phyloP scores from a whole-genome alignment of 2,888 invertebrate genomes.

The Cerceris rybyensis region DNA sequence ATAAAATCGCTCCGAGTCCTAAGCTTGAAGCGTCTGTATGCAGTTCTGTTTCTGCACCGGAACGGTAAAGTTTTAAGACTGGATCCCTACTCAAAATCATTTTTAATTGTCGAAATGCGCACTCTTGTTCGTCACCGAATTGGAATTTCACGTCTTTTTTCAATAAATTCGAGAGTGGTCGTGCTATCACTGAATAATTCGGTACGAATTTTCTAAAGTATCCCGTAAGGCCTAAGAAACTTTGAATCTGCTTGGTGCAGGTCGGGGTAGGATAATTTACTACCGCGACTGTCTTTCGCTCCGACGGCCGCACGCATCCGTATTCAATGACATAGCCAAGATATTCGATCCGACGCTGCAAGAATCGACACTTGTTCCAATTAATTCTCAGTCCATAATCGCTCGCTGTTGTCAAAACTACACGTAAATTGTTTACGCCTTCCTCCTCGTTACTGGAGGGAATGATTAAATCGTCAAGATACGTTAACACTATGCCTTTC shows the following conservation, averaged over 20 bases:
- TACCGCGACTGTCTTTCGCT: too few species aligned
- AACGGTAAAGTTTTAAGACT: too few species aligned
- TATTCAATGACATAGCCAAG: too few species aligned
- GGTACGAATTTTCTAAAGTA: slow-evolving; percentile 61
- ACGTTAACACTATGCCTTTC: background rate
- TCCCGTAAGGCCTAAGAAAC: slow-evolving; percentile 54
- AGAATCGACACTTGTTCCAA: slow-evolving; percentile 19
- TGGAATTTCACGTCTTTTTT: slow-evolving; percentile 24
- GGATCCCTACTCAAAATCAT: too few species aligned
- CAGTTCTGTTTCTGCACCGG: slow-evolving; percentile 2
- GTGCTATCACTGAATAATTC: slow-evolving; percentile 58
- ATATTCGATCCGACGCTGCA: slow-evolving; percentile 2
- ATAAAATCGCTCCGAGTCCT: slow-evolving; percentile 57
- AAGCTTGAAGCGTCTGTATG: slow-evolving; percentile 14
- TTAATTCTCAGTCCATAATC: slow-evolving; percentile 9
- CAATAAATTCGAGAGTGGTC: slow-evolving; percentile 65
- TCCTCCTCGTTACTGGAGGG: background rate
- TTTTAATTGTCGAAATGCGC: background rate
- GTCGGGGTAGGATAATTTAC: slow-evolving; percentile 41
- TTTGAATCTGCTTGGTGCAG: background rate
- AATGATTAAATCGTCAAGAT: slow-evolving; percentile 23
- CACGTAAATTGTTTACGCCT: background rate
- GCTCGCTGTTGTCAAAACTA: background rate
- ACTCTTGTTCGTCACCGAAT: background rate
- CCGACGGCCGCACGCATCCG: too few species aligned